phyloP scores from a whole-genome alignment of 2,888 invertebrate genomes.

The Plebejus anna region DNA sequence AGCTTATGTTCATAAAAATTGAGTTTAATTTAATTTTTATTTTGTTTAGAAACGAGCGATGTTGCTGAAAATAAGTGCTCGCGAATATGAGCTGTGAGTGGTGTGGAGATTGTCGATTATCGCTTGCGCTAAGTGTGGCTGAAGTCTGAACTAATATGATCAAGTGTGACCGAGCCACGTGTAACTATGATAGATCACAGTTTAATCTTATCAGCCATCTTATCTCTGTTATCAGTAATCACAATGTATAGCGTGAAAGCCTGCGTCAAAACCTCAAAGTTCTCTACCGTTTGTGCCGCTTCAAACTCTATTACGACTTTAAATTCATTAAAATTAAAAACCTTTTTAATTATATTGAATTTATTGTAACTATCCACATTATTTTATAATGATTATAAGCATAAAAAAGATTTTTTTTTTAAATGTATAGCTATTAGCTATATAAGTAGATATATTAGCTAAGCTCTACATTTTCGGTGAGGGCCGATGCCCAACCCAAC shows the following conservation, averaged over 20 bases:
- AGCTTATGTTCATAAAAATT: background rate
- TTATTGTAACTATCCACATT: too few relatives aligned
- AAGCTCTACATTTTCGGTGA: too few relatives aligned
- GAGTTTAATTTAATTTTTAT: background rate
- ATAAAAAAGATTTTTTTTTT: too few relatives aligned
- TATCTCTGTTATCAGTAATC: background rate
- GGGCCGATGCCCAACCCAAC: too few relatives aligned
- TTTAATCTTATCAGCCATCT: background rate
- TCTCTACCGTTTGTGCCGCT: background rate
- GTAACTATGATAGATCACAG: slow-evolving; percentile 4
- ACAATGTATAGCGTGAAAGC: background rate
- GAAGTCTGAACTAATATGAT: background rate
- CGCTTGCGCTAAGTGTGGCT: background rate
- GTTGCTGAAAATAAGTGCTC: background rate
- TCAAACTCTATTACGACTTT: background rate
- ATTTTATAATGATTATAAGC: too few relatives aligned
- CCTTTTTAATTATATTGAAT: too few relatives aligned
- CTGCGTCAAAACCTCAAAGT: background rate
- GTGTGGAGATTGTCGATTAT: background rate
- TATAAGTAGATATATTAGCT: too few relatives aligned
- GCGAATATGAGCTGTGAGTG: background rate
- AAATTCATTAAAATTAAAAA: background rate
- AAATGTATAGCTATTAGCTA: too few relatives aligned
- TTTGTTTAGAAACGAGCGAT: background rate
- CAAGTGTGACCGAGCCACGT: background rate